Base-by-base conservation (phyloP, 1,140 invertebrate genomes). In the Drosophila serrata region DNA sequence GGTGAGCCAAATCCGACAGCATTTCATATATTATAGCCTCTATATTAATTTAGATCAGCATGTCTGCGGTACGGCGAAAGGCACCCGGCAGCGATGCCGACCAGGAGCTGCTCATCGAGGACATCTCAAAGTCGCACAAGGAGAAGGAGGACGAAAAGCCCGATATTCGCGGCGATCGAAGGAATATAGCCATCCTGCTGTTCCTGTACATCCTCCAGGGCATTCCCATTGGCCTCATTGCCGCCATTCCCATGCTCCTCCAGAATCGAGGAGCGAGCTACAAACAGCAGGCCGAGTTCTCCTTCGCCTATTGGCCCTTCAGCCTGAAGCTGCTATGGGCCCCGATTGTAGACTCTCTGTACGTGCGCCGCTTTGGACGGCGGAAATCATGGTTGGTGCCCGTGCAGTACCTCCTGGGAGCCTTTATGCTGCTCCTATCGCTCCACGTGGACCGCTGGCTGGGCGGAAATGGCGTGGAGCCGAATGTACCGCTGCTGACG, bases 281-380 rank as follows among this genome's bases (percentile, higher is more conserved):
- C 91, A 96, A 96, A 79, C 96, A 99, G 93, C 95, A 99, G 95
- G 99, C 99, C n/a, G 95, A 99, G 92, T 99, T 99, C 92, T 99
- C 98, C 94, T 98, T 99, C 91, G 98, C 98, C 0, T 96, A 96
- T 81, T 99, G 99, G 99, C 99, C 99, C 2, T 99, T 99, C 91
- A 98, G 97, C 93, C 93, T 99, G 17, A 99, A 99, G 93, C 93
- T 99, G 29, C 91, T 99, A 45, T 99, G 99, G 99, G 99, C 99
- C 5, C 99, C 99, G 2, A 95, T 99, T 82, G 98, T 99, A 3
- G 99, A 99, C 93, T 97, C 98, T 0, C 90, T 99, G 22, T 99
- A 97, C 93, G 95, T 95, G 40, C 92, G 94, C 22, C 94, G 94
- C 74, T 97, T 99, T 93, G 99, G 99, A 3, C 94, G 99, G 39